These are phyloP conservation scores for Zalophus californianus DNA, from an alignment of 2,797 vertebrate species.

Conservation along the genomic window DNA sequence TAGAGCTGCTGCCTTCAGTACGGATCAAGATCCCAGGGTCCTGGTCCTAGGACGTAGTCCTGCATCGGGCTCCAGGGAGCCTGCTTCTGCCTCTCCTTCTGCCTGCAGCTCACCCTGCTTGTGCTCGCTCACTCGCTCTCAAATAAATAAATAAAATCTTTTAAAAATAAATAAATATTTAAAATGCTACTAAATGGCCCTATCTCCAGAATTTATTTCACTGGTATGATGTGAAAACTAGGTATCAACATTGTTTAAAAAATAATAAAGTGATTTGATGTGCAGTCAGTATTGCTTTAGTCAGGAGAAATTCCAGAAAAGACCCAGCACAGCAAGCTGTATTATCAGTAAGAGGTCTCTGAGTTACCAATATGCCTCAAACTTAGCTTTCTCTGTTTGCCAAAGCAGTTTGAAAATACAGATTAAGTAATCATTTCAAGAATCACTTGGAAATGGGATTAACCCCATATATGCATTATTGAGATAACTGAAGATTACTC, in stretches of 20 bases:
- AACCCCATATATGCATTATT: background rate
- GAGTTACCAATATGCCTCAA: background rate
- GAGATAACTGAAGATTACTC: constrained; percentile 3
- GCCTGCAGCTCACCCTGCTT: background rate
- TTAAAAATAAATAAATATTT: background rate
- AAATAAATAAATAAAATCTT: background rate
- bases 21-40: background rate
- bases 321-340: background rate
- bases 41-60: background rate
- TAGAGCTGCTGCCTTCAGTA: background rate
- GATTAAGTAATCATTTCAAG: constrained; percentile 47
- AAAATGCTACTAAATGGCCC: background rate
- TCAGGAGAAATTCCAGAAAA: background rate
- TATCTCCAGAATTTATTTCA: constrained; percentile 11
- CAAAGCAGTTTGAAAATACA: background rate
- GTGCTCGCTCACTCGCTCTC: background rate
- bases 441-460: constrained; percentile 60
- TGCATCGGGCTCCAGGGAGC: background rate
- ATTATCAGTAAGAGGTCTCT: background rate
- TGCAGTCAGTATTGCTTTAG: background rate
- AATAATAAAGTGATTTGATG: background rate
- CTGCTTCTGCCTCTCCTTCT: background rate
- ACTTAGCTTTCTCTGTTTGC: background rate
- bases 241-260: background rate
- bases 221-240: background rate